These are phyloP conservation scores for Donacobius atricapilla DNA, from an alignment of 2,113 vertebrate genomes.

Conservation along the genomic window DNA sequence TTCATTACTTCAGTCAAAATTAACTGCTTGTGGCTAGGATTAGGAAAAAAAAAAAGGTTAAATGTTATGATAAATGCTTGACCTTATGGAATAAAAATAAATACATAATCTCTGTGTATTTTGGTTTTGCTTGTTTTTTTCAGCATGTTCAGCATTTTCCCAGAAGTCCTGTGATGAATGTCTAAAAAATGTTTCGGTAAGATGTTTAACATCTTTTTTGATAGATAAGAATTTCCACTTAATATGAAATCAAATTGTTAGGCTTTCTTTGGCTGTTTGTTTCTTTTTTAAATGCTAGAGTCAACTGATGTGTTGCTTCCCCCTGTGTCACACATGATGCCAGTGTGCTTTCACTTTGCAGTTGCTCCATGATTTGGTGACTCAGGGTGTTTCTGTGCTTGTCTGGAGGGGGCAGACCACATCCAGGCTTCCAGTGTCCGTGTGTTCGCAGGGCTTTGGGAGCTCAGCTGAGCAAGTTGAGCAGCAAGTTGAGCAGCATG, in stretches of 20 bases:
- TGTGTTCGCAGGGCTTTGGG: background rate
- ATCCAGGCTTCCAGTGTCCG: background rate
- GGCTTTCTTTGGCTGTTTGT: background rate
- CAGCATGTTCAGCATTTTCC: conserved; percentile 58
- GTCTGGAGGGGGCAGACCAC: background rate
- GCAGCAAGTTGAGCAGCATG: too few relatives aligned
- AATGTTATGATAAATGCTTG: background rate
- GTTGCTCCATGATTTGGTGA: background rate
- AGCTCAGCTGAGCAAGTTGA: accelerated
- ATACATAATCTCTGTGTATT: background rate
- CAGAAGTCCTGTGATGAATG: conserved; percentile 66
- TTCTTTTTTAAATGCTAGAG: background rate
- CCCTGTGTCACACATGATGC: accelerated
- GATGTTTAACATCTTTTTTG: background rate
- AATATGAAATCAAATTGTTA: background rate
- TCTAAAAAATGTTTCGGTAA: conserved; percentile 64
- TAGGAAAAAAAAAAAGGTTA: background rate
- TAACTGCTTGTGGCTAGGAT: background rate
- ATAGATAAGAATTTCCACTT: background rate
- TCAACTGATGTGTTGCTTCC: background rate
- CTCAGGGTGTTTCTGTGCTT: background rate
- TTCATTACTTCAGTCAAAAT: background rate
- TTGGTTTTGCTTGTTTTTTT: background rate
- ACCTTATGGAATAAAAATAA: background rate
- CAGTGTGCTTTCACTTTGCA: background rate